These are phyloP conservation scores for Gallinago stenura DNA, from an alignment of 2,797 vertebrate genomes.

Conservation along the genomic window DNA sequence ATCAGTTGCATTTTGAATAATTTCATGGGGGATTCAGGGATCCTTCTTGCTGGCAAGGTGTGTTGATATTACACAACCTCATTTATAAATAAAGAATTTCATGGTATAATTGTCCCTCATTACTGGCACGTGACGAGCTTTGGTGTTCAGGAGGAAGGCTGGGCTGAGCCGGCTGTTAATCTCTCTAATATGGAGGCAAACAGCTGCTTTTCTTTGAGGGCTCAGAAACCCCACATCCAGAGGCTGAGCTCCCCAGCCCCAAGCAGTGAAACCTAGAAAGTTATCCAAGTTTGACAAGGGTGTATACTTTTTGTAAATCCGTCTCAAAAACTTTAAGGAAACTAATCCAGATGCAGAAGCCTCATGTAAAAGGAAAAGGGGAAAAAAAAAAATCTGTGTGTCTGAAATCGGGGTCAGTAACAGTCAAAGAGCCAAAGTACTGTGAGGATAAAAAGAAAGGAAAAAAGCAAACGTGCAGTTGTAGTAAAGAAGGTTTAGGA, in stretches of 20 bases:
- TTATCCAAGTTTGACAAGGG: neutral
- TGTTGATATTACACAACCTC: neutral
- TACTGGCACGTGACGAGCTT: neutral
- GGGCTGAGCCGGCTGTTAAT: rapidly evolving
- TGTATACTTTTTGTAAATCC: neutral
- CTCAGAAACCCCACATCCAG: neutral
- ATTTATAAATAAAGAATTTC: neutral
- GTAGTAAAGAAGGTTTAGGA: neutral
- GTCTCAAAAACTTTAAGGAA: neutral
- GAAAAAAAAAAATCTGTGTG: neutral
- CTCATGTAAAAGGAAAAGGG: neutral
- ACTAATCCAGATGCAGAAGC: neutral
- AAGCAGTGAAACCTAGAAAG: neutral
- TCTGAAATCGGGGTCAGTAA: neutral
- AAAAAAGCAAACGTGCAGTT: neutral
- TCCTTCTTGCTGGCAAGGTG: neutral
- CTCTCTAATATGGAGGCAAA: neutral
- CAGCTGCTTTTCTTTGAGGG: neutral
- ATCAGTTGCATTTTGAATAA: neutral
- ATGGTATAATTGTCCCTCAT: neutral
- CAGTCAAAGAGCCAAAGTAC: neutral
- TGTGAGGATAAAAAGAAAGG: neutral
- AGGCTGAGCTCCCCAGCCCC: neutral
- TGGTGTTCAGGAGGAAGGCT: neutral
- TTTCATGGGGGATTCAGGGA: neutral